Conservation (phyloP, 1,140 invertebrate genomes). For the Bombus polaris region DNA sequence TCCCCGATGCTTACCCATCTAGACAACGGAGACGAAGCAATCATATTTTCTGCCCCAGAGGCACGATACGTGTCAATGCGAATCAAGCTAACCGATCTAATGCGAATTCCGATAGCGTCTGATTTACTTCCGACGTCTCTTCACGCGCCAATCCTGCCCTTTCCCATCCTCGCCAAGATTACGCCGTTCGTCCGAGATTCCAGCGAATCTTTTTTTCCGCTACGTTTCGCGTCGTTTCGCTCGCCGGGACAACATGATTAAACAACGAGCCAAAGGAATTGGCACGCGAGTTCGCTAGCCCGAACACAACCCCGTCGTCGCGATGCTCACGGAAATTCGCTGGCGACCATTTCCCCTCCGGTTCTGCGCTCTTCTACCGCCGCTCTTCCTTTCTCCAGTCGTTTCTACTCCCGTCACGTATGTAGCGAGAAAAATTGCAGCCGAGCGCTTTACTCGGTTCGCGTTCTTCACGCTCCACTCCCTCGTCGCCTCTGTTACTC, state of each 20-base stretch:
- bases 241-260: too few species aligned
- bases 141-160: slow-evolving; percentile 24
- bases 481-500: slow-evolving; percentile 19
- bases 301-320: slow-evolving; percentile 37
- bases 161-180: slow-evolving; percentile 40
- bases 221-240: not conserved
- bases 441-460: slow-evolving; percentile 82
- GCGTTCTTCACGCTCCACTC: slow-evolving; percentile 81
- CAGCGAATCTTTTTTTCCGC: slow-evolving; percentile 37
- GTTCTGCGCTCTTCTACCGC: slow-evolving; percentile 47
- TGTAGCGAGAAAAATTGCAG: slow-evolving; percentile 84
- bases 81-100: slow-evolving; percentile 83
- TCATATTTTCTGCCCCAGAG: slow-evolving; percentile 83
- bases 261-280: too few species aligned
- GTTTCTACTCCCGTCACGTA: slow-evolving; percentile 82
- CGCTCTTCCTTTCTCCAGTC: slow-evolving; percentile 68
- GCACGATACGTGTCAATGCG: slow-evolving; percentile 82
- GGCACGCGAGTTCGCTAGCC: too few species aligned
- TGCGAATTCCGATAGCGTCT: slow-evolving; percentile 79
- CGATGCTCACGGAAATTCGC: slow-evolving; percentile 70
- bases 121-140: slow-evolving; percentile 73
- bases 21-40: slow-evolving; percentile 77
- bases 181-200: slow-evolving; percentile 33
- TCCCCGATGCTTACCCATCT: slow-evolving; percentile 62
- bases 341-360: slow-evolving; percentile 57